phyloP scores from a whole-genome alignment of 2,888 invertebrate species.

The Drosophila fungiperda region DNA sequence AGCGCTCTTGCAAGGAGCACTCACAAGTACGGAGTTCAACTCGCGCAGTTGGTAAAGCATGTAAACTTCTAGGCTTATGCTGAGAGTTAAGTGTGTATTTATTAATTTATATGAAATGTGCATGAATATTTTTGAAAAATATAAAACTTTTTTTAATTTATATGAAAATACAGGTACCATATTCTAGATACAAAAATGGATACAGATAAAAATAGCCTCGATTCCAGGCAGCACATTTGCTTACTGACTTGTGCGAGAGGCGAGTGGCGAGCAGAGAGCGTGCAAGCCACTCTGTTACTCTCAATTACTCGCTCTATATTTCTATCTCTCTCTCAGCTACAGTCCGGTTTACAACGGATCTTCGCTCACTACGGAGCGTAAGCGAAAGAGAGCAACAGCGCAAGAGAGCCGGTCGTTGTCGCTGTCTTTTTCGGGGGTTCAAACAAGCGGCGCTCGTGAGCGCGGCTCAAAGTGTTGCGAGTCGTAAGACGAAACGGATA shows the following conservation, averaged over 20 bases:
- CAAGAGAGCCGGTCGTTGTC: conserved; percentile 33
- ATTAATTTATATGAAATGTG: not conserved
- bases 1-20: conserved; percentile 43
- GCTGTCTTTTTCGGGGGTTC: conserved; percentile 56
- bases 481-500: conserved; percentile 82
- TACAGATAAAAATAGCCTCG: conserved; percentile 6
- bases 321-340: conserved; percentile 2
- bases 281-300: conserved; percentile 28
- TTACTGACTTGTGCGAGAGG: conserved; percentile 22
- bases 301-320: conserved; percentile 14
- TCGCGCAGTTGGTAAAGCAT: conserved; percentile 6
- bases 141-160: conserved; percentile 1
- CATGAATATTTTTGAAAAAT: not conserved
- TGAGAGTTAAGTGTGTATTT: not conserved
- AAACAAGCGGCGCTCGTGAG: conserved; percentile 50
- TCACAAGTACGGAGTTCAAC: conserved; percentile 1
- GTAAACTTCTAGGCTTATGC: conserved; percentile 2
- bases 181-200: conserved; percentile 4
- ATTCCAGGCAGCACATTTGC: conserved; percentile 15
- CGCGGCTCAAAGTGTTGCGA: conserved; percentile 81
- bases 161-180: not conserved
- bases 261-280: not conserved
- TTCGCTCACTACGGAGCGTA: conserved; percentile 29
- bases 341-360: conserved; percentile 51
- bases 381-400: conserved; percentile 1